These are phyloP conservation scores for Drosophila lacicola DNA, from an alignment of 2,888 invertebrate genomes.

Conservation along the genomic window DNA sequence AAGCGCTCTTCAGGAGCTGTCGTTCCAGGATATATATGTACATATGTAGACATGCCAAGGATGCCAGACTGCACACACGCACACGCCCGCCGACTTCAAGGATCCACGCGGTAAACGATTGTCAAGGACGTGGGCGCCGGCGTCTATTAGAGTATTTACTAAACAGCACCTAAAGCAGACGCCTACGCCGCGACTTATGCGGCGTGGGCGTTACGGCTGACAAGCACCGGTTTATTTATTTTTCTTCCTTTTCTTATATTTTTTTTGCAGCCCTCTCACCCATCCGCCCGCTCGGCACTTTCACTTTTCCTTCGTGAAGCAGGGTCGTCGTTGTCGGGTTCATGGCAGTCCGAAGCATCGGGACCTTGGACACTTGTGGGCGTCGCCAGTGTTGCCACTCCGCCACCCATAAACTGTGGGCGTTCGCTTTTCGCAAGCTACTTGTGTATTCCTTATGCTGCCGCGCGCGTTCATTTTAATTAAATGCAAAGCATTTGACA, in stretches of 20 bases:
- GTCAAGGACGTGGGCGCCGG: constrained; percentile 77
- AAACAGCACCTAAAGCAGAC: constrained; percentile 36
- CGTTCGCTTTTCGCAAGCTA: constrained; percentile 6
- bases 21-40: constrained; percentile 26
- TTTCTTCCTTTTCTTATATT: background rate
- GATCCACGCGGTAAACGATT: constrained; percentile 45
- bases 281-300: constrained; percentile 40
- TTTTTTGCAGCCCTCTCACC: constrained; percentile 7
- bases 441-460: constrained; percentile 46
- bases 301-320: constrained; percentile 57
- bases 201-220: constrained; percentile 27
- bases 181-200: constrained; percentile 45
- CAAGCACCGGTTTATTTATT: constrained; percentile 36
- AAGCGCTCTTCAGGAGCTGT: constrained; percentile 20
- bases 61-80: constrained; percentile 33
- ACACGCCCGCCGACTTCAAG: constrained; percentile 31
- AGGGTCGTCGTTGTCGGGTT: constrained; percentile 46
- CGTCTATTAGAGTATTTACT: constrained; percentile 58
- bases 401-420: constrained; percentile 3
- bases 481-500: constrained; percentile 46
- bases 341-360: constrained; percentile 60
- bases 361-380: constrained; percentile 70
- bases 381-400: constrained; percentile 45
- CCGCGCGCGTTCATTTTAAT: constrained; percentile 30
- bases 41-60: constrained; percentile 41